A percentile compares a stretch with the other conserved stretches of the same genome.
Evolutionary conservation across 2,797 vertebrate species (phyloP).

Genomic region (Neomorphus geoffroyi): DNA sequence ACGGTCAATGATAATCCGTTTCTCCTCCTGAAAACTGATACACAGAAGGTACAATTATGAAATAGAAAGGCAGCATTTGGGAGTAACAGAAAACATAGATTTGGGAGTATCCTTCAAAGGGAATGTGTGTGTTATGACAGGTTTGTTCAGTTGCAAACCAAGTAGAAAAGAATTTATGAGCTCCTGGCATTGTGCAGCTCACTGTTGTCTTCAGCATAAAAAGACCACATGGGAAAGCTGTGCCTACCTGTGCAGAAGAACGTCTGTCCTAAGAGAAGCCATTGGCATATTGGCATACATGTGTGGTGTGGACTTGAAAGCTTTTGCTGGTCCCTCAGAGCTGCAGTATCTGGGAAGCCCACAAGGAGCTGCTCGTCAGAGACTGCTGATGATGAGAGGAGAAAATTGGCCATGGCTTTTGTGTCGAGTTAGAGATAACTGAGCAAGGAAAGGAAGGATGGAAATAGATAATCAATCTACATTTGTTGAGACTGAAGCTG

Average conservation of each 20-base stretch:
- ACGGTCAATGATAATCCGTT: neutral
- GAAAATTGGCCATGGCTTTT: neutral
- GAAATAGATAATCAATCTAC: neutral
- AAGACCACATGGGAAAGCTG: neutral
- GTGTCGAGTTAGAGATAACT: neutral
- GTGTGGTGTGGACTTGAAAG: neutral
- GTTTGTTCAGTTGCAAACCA: neutral
- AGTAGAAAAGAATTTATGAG: neutral
- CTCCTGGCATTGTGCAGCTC: neutral
- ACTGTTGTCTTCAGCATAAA: neutral
- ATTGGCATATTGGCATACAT: neutral
- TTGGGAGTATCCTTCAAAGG: neutral
- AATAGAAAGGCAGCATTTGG: neutral
- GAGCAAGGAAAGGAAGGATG: neutral
- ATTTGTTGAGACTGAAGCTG: neutral
- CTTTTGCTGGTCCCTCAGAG: neutral
- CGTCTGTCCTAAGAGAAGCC: neutral
- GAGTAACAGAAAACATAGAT: neutral
- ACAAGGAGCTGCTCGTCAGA: neutral
- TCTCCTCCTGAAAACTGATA: neutral
- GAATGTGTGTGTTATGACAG: accelerated
- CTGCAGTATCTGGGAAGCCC: neutral
- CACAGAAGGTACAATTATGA: neutral
- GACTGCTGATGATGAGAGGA: neutral
- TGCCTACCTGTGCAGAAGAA: neutral